Evolutionary conservation across 1,140 invertebrate species (phyloP), one percentile per base, ranked within the genome.

Genomic region (Charaxes varanes): DNA sequence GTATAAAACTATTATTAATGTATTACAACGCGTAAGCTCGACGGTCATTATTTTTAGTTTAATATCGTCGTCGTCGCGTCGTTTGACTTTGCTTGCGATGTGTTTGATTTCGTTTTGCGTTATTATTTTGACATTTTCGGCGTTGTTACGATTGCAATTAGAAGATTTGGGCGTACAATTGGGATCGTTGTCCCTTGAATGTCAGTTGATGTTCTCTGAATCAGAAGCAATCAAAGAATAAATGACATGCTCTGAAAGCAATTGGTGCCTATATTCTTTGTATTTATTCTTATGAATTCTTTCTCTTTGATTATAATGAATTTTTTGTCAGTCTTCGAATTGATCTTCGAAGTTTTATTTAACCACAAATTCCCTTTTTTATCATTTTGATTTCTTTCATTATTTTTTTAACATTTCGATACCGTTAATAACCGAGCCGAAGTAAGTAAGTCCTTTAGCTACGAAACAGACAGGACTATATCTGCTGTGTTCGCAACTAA

Each of bases 1-100:
- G 58, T 56, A 61, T 62, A 63, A 63, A 77, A 77, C 74, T 77
- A 79, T 77, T 72, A 79, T 74, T 74, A 79, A 72, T 74, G 58
- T 72, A 65, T 72, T 74, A 74, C 58, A 65, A 61, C 61, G 53
- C 43, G 56, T 64, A 62, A 55, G 37, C 52, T 49, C 45, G 56
- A 10, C 27, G 22, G 57, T 58, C 60, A 62, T 69, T 66, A 69
- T 62, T 57, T 63, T 69, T 63, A 59, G 53, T 53, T 69, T 64
- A 63, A 64, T 35, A 49, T 28, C 44, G 30, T 42, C 50, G 13
- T 41, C 30, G 37, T 54, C n/a, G n/a, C n/a, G 53, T 27, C 45
- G 48, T 52, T 48, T 42, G 31, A 32, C 35, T 40, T 38, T 23
- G 37, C 34, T 50, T 36, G 49, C 22, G 40, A 34, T 37, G 44